phyloP scores from a whole-genome alignment of 2,113 vertebrate species.

The Dromiciops gliroides region DNA sequence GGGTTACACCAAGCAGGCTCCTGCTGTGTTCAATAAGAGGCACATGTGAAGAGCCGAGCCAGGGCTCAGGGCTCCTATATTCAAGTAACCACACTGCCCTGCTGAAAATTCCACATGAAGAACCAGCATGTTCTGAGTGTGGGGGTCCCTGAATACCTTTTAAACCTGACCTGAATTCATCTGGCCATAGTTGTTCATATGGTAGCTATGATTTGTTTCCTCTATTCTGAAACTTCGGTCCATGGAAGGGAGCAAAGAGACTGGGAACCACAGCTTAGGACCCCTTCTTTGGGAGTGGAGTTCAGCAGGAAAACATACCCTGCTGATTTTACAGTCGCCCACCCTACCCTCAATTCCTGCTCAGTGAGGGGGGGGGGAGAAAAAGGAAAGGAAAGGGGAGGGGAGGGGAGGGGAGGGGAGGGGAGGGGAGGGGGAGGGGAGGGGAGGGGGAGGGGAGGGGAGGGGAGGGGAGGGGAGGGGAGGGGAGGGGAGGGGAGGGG shows the following conservation, averaged over 20 bases:
- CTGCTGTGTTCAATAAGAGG: background rate
- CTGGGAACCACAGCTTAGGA: background rate
- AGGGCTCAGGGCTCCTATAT: background rate
- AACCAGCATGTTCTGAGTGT: background rate
- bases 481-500: too few species aligned
- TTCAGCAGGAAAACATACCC: background rate
- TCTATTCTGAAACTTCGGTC: background rate
- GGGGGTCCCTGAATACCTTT: background rate
- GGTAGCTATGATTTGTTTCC: background rate
- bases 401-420: background rate
- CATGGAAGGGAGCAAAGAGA: background rate
- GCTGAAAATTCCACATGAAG: background rate
- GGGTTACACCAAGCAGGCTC: constrained; percentile 27
- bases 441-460: background rate
- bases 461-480: too few species aligned
- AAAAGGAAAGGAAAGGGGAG: background rate
- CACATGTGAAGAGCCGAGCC: background rate
- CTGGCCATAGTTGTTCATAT: background rate
- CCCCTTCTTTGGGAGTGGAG: background rate
- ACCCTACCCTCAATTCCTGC: background rate
- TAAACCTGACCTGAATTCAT: background rate
- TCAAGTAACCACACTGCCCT: background rate
- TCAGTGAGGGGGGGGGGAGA: background rate
- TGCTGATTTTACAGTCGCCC: background rate
- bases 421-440: background rate